Base-by-base conservation (phyloP, 92 coral and sea anemone genomes). In the Actinernus sp. region DNA sequence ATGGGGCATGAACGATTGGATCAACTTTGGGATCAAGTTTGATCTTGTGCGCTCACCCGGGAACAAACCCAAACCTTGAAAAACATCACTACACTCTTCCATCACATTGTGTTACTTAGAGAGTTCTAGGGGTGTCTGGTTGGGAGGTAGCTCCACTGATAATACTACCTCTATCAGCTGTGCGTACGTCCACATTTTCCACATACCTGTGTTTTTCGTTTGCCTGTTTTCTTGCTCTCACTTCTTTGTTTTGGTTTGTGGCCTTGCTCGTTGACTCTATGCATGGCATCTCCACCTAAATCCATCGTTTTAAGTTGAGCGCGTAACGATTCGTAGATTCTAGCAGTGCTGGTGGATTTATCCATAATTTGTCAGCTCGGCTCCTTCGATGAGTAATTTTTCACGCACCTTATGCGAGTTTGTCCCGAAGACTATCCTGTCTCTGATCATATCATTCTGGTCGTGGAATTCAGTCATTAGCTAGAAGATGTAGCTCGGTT, bases 281-380 rank as follows among this genome's bases (percentile, higher is more conserved):
- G 26, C 23, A 38, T 55, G 26, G 53, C 41, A 19, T 68, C 53
- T 26, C 51, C 71, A 49, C 33, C 73, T 43, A 39, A 49, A 51
- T 34, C 48, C 81, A 63, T 64, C 12, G 50, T 20, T 26, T 58
- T 25, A 16, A 70, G 56, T 60, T 81, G 70, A 30, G 75, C 76
- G 31, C 70, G 63, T 20, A 55, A 68, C 17, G 71, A 57, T 59
- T 74, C 83, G 36, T 66, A 43, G 14, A 84, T 49, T 71, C 76
- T 69, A 26, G 91, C 85, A 32, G 77, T 63, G 43, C 36, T 41
- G 25, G 70, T 63, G 12, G 91, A 80, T 76, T 84, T 77, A 31
- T 69, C 84, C 29, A 74, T 49, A 30, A n/a, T n/a, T n/a, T n/a
- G 85, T 52, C 30, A 84, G 85, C 0, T 76, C 81, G 17, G 79